Percentiles rank a stretch among this genome's conserved stretches.
phyloP scores from a whole-genome alignment of 2,888 invertebrate genomes.

The Lepidochrysops patricia region DNA sequence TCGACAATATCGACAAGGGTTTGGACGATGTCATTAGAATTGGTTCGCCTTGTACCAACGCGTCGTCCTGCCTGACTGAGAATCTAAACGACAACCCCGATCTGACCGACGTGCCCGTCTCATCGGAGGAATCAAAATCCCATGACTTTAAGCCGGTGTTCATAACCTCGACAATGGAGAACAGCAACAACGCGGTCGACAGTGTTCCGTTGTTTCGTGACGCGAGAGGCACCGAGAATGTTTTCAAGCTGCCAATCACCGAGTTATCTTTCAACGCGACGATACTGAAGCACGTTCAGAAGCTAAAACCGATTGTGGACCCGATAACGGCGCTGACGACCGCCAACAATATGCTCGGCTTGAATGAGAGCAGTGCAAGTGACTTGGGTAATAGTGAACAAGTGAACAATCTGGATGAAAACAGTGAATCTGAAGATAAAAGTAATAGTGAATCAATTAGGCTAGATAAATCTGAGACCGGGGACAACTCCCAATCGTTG shows the following conservation, averaged over 20 bases:
- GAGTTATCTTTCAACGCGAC: slow-evolving; percentile 68
- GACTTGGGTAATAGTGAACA: not conserved
- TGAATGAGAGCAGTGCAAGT: slow-evolving; percentile 29
- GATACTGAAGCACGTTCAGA: slow-evolving; percentile 57
- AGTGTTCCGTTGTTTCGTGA: slow-evolving; percentile 57
- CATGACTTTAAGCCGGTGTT: slow-evolving; percentile 50
- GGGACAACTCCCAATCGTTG: slow-evolving; percentile 50
- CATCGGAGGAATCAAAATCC: slow-evolving; percentile 55
- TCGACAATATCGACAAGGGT: slow-evolving; percentile 41
- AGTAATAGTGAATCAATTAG: slow-evolving; percentile 30
- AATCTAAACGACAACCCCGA: slow-evolving; percentile 53
- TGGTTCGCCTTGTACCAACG: slow-evolving; percentile 42
- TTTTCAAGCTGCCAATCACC: slow-evolving; percentile 63
- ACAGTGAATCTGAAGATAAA: slow-evolving; percentile 28
- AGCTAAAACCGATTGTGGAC: slow-evolving; percentile 61
- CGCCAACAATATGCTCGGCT: slow-evolving; percentile 32
- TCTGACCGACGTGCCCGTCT: slow-evolving; percentile 42
- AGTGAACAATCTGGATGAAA: not conserved
- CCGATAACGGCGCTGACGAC: slow-evolving; percentile 54
- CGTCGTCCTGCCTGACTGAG: slow-evolving; percentile 48
- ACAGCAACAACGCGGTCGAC: slow-evolving; percentile 69
- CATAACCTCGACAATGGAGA: slow-evolving; percentile 69
- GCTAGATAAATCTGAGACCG: slow-evolving; percentile 47
- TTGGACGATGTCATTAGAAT: slow-evolving; percentile 44
- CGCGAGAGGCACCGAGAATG: slow-evolving; percentile 45